Conservation (phyloP, 1,140 invertebrate species). For the Ips nitidus region DNA sequence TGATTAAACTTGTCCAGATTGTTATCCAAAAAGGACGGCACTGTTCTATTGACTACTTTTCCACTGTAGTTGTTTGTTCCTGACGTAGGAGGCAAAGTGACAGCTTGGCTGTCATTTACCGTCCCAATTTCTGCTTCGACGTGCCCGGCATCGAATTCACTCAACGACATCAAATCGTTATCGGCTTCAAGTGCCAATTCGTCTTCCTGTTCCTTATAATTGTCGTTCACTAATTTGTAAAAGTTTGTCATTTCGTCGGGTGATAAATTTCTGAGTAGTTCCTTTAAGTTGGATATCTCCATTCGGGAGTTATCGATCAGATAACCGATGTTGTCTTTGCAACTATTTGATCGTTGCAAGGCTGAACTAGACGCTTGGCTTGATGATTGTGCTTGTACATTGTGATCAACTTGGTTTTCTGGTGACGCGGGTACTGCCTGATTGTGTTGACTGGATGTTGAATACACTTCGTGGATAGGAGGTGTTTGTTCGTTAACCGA, state of each 20-base stretch:
- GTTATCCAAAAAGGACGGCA: neutral
- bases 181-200: neutral
- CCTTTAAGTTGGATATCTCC: slow-evolving; percentile 28
- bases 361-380: slow-evolving; percentile 24
- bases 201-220: slow-evolving; percentile 29
- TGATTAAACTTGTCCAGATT: neutral
- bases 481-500: neutral
- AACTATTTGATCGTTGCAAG: slow-evolving; percentile 14
- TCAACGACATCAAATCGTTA: slow-evolving; percentile 6
- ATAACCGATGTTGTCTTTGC: slow-evolving; percentile 25
- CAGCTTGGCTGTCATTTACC: neutral
- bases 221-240: slow-evolving; percentile 33
- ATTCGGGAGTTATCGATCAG: slow-evolving; percentile 30
- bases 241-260: slow-evolving; percentile 28
- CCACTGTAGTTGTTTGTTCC: neutral
- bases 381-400: slow-evolving; percentile 6
- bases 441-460: neutral
- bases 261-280: slow-evolving; percentile 24
- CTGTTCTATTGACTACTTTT: neutral
- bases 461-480: neutral
- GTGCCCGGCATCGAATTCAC: neutral
- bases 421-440: too few relatives aligned
- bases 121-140: neutral
- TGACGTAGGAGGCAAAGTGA: neutral
- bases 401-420: slow-evolving; percentile 5